Evolutionary conservation across 2,888 invertebrate species (phyloP).

Genomic region (Lamellibrachia satsuma): DNA sequence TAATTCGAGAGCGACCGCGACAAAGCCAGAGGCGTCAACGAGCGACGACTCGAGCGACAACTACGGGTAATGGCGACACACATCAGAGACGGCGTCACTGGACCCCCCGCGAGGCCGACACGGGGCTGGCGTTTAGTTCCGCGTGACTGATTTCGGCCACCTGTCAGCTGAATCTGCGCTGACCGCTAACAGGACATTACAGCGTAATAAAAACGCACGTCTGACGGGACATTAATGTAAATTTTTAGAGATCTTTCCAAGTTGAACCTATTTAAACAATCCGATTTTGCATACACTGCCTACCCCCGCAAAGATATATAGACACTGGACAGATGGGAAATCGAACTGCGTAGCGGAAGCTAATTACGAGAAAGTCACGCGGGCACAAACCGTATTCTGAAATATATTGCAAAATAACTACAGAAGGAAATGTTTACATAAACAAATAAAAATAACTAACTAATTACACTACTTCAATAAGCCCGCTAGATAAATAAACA

Average conservation of each 20-base stretch:
- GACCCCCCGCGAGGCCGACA: not conserved
- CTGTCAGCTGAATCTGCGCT: not conserved
- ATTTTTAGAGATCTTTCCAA: not conserved
- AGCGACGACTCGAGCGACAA: not conserved
- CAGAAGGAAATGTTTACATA: too few species aligned
- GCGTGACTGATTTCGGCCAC: not conserved
- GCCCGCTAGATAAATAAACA: not conserved
- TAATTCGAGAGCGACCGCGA: not conserved
- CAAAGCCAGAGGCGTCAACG: not conserved
- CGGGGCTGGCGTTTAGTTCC: not conserved
- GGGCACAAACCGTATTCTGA: too few species aligned
- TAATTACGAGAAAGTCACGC: not conserved
- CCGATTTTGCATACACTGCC: not conserved
- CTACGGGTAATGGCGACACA: not conserved
- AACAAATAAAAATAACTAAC: not conserved
- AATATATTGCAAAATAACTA: too few species aligned
- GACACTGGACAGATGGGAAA: not conserved
- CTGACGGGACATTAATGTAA: not conserved
- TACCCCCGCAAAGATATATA: not conserved
- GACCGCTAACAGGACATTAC: conserved; percentile 11
- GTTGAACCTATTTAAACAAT: not conserved
- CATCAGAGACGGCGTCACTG: not conserved
- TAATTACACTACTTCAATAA: not conserved
- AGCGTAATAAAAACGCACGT: not conserved
- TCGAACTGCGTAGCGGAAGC: not conserved